These are phyloP conservation scores for Semibalanus balanoides DNA, from an alignment of 1,140 invertebrate genomes.

Conservation along the genomic window DNA sequence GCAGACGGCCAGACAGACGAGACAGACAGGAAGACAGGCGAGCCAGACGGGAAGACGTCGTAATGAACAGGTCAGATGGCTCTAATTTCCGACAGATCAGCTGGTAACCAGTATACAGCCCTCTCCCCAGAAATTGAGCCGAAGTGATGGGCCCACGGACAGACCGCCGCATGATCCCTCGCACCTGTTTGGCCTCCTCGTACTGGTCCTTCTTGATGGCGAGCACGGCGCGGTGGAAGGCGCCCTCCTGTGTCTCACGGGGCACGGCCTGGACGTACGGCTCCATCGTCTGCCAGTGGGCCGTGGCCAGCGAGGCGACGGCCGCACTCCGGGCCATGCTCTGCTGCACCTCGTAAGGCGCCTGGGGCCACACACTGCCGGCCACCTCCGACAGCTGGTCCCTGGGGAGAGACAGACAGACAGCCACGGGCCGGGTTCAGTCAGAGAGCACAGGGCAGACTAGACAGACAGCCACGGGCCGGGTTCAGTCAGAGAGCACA, in stretches of 20 bases:
- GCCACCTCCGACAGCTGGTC: conserved; percentile 60
- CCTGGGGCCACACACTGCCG: conserved; percentile 53
- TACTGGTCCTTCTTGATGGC: conserved; percentile 79
- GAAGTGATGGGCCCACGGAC: too few species aligned
- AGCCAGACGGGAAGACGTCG: too few species aligned
- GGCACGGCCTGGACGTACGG: conserved; percentile 39
- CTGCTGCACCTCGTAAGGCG: conserved; percentile 17
- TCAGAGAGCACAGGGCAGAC: too few species aligned
- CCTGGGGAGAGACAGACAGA: conserved; percentile 24
- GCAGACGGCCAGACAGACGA: too few species aligned
- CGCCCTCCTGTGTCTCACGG: conserved; percentile 65
- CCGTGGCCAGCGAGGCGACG: conserved; percentile 85
- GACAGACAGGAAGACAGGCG: too few species aligned
- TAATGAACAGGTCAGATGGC: too few species aligned
- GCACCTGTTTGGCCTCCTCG: conserved; percentile 38
- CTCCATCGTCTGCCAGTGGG: conserved; percentile 84
- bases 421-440: too few species aligned
- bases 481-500: too few species aligned
- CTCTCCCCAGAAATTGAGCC: too few species aligned
- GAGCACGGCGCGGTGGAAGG: conserved; percentile 90
- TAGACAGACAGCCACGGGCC: too few species aligned
- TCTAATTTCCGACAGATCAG: too few species aligned
- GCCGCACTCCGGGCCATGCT: conserved; percentile 80
- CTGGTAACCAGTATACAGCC: too few species aligned
- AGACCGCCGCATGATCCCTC: neutral